Conservation (phyloP, 2,888 invertebrate genomes). For the Agonopterix alstromeriana region DNA sequence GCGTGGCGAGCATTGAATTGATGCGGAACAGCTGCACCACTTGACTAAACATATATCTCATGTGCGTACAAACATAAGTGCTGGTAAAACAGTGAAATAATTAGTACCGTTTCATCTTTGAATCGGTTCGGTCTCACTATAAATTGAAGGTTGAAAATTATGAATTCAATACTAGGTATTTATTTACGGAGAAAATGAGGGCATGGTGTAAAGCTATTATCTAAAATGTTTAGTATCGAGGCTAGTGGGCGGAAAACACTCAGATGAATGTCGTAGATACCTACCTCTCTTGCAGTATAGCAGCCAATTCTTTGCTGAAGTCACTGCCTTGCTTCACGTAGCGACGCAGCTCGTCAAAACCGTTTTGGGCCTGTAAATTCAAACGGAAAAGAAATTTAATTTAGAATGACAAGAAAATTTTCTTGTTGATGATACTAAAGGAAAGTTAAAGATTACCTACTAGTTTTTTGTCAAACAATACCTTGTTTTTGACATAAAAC, state of each 20-base stretch:
- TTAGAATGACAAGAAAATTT: too few species aligned
- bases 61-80: neutral
- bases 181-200: too few species aligned
- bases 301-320: constrained; percentile 93
- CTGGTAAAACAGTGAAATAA: neutral
- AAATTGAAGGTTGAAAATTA: neutral
- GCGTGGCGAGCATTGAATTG: too few species aligned
- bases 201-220: too few species aligned
- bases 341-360: constrained; percentile 93
- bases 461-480: too few species aligned
- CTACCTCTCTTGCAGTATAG: constrained; percentile 94
- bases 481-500: too few species aligned
- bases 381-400: constrained; percentile 23
- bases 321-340: constrained; percentile 97
- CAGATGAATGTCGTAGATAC: constrained; percentile 7
- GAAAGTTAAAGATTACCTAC: too few species aligned
- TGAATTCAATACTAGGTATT: neutral
- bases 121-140: neutral
- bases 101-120: neutral
- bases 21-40: neutral
- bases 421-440: too few species aligned
- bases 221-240: too few species aligned
- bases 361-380: constrained; percentile 87
- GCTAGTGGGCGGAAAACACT: too few species aligned
- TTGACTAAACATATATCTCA: neutral